phyloP scores from a whole-genome alignment of 2,888 invertebrate genomes.

The Tipula confusa region DNA sequence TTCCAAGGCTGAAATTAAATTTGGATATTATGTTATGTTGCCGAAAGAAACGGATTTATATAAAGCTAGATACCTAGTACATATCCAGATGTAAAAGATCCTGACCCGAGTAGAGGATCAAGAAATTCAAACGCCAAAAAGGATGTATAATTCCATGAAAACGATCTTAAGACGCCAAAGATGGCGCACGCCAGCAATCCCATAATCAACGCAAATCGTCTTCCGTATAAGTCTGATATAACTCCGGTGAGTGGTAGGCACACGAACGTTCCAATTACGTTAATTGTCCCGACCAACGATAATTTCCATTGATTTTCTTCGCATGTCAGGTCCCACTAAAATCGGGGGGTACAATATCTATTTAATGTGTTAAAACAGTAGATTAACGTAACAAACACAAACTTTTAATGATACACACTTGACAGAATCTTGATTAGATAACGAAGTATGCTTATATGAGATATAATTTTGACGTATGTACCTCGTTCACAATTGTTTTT shows the following conservation, averaged over 20 bases:
- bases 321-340: not conserved
- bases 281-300: not conserved
- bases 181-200: not conserved
- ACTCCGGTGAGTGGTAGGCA: not conserved
- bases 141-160: not conserved
- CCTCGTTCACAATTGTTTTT: conserved; percentile 26
- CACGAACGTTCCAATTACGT: not conserved
- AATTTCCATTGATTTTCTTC: not conserved
- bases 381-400: not conserved
- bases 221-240: conserved; percentile 7
- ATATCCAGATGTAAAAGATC: not conserved
- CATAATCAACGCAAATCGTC: not conserved
- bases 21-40: conserved; percentile 41
- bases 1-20: conserved; percentile 39
- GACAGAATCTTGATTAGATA: not conserved
- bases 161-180: not conserved
- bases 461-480: not conserved
- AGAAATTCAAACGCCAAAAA: conserved; percentile 20
- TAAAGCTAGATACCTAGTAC: conserved; percentile 36
- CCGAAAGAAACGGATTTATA: conserved; percentile 42
- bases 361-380: not conserved
- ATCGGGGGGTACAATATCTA: too few relatives aligned
- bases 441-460: not conserved
- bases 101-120: not conserved
- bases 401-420: not conserved